phyloP scores from a whole-genome alignment of 2,888 invertebrate species.

The Cordilura impudica region DNA sequence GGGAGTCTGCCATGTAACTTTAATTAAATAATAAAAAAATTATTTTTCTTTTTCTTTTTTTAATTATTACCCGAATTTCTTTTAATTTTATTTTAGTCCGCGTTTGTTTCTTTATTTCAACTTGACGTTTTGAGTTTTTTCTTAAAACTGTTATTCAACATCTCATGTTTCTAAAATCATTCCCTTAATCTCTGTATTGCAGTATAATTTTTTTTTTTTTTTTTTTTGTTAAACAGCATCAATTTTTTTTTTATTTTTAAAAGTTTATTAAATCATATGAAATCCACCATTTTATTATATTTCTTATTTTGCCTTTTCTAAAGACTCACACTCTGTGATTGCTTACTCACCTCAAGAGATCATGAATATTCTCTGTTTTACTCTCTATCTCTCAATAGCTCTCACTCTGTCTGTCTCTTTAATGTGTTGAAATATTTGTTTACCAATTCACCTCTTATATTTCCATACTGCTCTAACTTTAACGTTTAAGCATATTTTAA shows the following conservation, averaged over 20 bases:
- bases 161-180: conserved; percentile 36
- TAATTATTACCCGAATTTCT: not conserved
- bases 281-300: not conserved
- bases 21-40: too few species aligned
- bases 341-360: not conserved
- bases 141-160: conserved; percentile 56
- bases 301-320: not conserved
- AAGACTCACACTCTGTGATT: not conserved
- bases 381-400: not conserved
- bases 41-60: conserved; percentile 1
- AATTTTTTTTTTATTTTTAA: conserved; percentile 2
- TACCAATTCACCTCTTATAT: conserved; percentile 34
- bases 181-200: conserved; percentile 45
- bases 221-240: not conserved
- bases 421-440: conserved; percentile 27
- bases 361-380: not conserved
- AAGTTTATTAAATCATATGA: not conserved
- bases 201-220: conserved; percentile 7
- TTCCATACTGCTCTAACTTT: conserved; percentile 27
- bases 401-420: conserved; percentile 1
- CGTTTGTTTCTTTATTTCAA: conserved; percentile 20
- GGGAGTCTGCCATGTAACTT: too few species aligned
- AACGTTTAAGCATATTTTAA: not conserved
- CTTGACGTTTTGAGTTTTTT: conserved; percentile 60
- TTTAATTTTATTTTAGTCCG: conserved; percentile 24